Evolutionary conservation across 2,888 invertebrate species (phyloP).

Genomic region (Metacarcinus magister): DNA sequence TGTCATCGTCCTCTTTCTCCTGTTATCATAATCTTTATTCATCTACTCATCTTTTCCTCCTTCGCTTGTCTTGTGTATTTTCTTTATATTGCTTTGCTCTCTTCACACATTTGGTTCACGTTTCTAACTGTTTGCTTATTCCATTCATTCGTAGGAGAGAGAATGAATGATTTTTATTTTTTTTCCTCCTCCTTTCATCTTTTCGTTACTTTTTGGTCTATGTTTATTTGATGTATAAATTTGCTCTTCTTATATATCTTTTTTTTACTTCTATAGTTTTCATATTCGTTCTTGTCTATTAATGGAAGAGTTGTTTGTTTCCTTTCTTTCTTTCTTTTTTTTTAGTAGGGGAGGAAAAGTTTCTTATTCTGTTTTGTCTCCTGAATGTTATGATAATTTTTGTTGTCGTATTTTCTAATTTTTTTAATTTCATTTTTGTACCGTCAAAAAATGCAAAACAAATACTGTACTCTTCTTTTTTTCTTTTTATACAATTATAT

Average conservation of each 20-base stretch:
- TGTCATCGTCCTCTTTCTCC: not conserved
- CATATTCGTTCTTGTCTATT: no score
- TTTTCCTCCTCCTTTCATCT: not conserved
- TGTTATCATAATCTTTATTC: slow-evolving; percentile 31
- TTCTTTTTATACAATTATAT: no score
- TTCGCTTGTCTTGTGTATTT: not conserved
- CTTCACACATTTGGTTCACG: not conserved
- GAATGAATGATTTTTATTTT: not conserved
- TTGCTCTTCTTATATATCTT: no score
- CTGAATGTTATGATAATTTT: no score
- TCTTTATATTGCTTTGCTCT: not conserved
- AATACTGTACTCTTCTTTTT: no score
- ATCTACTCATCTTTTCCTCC: not conserved
- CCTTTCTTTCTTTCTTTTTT: no score
- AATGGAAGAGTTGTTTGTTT: no score
- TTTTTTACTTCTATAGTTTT: no score
- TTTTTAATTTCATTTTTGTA: no score
- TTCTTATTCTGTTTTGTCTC: not conserved
- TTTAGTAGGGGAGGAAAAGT: not conserved
- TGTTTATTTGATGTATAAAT: not conserved
- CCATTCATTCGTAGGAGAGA: not conserved
- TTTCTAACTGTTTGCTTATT: not conserved
- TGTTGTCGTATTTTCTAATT: no score
- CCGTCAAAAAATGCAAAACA: no score
- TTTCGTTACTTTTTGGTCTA: not conserved